phyloP scores from a whole-genome alignment of 1,140 invertebrate genomes.

The Arctopsyche grandis region DNA sequence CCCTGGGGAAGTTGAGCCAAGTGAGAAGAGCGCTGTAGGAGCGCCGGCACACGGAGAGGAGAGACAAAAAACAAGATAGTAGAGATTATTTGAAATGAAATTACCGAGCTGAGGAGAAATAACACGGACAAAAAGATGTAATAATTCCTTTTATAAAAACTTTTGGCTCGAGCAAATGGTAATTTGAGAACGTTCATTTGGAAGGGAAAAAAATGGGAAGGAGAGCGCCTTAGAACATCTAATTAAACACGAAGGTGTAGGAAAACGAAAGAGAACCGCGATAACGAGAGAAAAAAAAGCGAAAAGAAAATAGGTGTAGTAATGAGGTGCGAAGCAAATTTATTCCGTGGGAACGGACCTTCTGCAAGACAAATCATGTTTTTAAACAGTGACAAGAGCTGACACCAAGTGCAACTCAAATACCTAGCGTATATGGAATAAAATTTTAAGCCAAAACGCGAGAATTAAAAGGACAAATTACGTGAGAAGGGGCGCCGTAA shows the following conservation, averaged over 20 bases:
- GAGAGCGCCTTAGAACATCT: slow-evolving; percentile 44
- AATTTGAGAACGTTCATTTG: slow-evolving; percentile 55
- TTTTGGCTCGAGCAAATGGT: slow-evolving; percentile 54
- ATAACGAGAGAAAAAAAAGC: slow-evolving; percentile 28
- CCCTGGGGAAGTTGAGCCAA: slow-evolving; percentile 34
- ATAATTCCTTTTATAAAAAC: slow-evolving; percentile 55
- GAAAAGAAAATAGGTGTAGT: slow-evolving; percentile 33
- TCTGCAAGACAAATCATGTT: slow-evolving; percentile 18
- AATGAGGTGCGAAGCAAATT: slow-evolving; percentile 51
- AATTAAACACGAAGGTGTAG: slow-evolving; percentile 49
- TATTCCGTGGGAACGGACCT: slow-evolving; percentile 28
- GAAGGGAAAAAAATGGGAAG: slow-evolving; percentile 40
- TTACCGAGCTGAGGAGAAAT: slow-evolving; percentile 53
- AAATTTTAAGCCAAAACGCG: slow-evolving; percentile 7
- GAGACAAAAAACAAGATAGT: slow-evolving; percentile 34
- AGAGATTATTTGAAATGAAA: slow-evolving; percentile 55
- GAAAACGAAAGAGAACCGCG: slow-evolving; percentile 34
- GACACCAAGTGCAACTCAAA: background rate
- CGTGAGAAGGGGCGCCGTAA: slow-evolving; percentile 35
- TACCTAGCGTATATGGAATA: background rate
- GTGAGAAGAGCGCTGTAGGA: slow-evolving; percentile 17
- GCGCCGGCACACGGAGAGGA: slow-evolving; percentile 33
- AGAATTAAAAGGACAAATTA: slow-evolving; percentile 43
- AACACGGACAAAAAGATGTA: slow-evolving; percentile 55
- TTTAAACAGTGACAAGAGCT: slow-evolving; percentile 10